A percentile compares a stretch with the other conserved stretches of the same genome.
Evolutionary conservation across 2,888 invertebrate genomes (phyloP).

Genomic region (Notocelia uddmanniana): DNA sequence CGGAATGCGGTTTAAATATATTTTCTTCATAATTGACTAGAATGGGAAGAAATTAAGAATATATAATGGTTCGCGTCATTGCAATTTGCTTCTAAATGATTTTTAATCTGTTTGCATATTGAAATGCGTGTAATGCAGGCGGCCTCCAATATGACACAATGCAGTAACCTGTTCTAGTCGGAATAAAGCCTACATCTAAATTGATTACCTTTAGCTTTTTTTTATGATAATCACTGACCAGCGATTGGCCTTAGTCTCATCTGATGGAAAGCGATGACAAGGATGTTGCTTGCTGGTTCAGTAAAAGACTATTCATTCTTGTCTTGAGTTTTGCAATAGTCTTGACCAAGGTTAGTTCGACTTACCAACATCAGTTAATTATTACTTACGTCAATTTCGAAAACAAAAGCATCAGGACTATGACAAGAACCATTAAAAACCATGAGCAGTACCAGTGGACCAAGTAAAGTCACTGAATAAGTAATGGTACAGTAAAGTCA

Average conservation of each 20-base stretch:
- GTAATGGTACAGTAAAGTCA: slow-evolving; percentile 15
- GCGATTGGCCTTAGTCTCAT: no score
- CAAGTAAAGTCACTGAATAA: slow-evolving; percentile 12
- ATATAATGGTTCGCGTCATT: slow-evolving; percentile 23
- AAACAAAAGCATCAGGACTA: no score
- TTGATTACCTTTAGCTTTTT: slow-evolving; percentile 23
- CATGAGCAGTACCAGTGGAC: neutral
- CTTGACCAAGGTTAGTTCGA: slow-evolving; percentile 2
- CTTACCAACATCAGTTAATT: slow-evolving; percentile 10
- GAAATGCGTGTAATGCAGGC: slow-evolving; percentile 54
- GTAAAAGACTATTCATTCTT: no score
- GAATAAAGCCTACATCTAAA: slow-evolving; percentile 48
- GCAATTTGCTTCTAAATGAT: slow-evolving; percentile 28
- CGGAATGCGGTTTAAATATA: slow-evolving; percentile 15
- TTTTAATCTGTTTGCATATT: slow-evolving; percentile 41
- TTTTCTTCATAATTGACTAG: slow-evolving; percentile 17
- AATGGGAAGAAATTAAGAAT: slow-evolving; percentile 17
- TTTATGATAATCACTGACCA: no score
- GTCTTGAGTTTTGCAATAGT: slow-evolving; percentile 34
- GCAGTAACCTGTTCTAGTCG: slow-evolving; percentile 59
- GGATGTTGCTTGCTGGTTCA: no score
- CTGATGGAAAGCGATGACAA: no score
- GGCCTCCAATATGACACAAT: slow-evolving; percentile 62
- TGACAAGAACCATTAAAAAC: neutral
- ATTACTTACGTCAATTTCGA: no score